Base-by-base conservation (phyloP, 2,113 vertebrate genomes). In the Malurus cyaneus region DNA sequence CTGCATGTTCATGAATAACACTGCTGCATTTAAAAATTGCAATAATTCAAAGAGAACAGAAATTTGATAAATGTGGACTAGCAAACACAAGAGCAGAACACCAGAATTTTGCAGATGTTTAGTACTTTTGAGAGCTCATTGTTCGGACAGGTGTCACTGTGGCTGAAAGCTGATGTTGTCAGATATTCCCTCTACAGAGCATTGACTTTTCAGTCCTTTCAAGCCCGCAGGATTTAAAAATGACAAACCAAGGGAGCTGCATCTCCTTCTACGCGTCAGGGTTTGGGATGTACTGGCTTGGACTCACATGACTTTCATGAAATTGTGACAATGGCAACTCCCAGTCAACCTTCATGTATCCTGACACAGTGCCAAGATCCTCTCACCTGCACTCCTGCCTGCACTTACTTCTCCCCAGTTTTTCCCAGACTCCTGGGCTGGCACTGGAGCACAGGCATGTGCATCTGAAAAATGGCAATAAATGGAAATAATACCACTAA, bases 11-110 rank as follows among this genome's bases (percentile, higher is more conserved):
- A 32, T 93, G 89, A 70, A 78, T 94, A 61, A 62, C 92, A 57
- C 34, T 92, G 46, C 78, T 94, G 54, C 31, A 52, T 93, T 97
- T 97, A 78, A 84, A 82, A 97, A 95, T 54, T 87, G 24, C 71
- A 80, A 24, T 92, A 78, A 93, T 60, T 89, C 89, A 71, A 52
- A 78, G 53, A 90, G 53, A 95, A 71, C 39, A 65, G 64, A 78
- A 85, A 84, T 80, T 85, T 96, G 52, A 67, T 80, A 72, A 88
- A 94, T 56, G 36, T 54, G 53, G 74, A 70, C 18, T 89, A 69
- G 59, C 71, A 90, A 93, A 52, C 52, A 52, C 18, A 76, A 80
- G 74, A 69, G 72, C n/a, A 85, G 69, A 89, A 88, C 18, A 39
- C 87, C 56, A 42, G 60, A 70, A 67, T 64, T 87, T 76, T 87